Evolutionary conservation across 37 sponge, comb jelly and placozoan species (phyloP), one percentile per base, ranked within the genome.

Genomic region (Theonella swinhoei): DNA sequence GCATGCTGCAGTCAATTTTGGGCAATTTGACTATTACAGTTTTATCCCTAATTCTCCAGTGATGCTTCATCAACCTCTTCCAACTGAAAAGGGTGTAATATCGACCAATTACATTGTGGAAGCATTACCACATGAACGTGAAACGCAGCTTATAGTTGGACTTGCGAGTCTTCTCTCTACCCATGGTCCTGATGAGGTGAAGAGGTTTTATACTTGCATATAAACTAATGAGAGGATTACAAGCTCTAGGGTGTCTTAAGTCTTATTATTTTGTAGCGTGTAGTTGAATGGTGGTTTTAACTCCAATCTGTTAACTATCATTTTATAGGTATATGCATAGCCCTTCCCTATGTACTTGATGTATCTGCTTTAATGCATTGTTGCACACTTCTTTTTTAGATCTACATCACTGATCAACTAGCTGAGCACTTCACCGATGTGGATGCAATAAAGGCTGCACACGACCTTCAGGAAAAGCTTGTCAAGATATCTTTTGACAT

Each of bases 1-100:
- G 31, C 95, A 94, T 40, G 64, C 87, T 58, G 91, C 91, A n/a
- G 80, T 94, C 76, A 94, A 90, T 75, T 82, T 82, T 66, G 94
- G 94, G 17, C 94, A 94, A 72, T 90, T 69, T 54, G 60, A 82
- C 40, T 74, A 63, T 34, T 72, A 75, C 71, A 88, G 87, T 26
- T 94, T 77, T 42, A 42, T 68, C 4, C 94, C 94, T 30, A 94
- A 94, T 87, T 68, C 90, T 54, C 85, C 94, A 36, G 23, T 31
- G 20, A 32, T 38, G 5, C 58, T 94, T 74, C 73, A 80, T 41
- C 38, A 69, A 26, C 83, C 86, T 40, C 85, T 80, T 0, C 89
- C 89, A 9, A 59, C 75, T 2, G 28, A 79, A 42, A 90, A 90
- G 37, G 87, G n/a, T n/a, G n/a, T 74, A 25, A 40, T 58, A 2